Evolutionary conservation across 2,888 invertebrate genomes (phyloP), one percentile per base, ranked within the genome.

Genomic region (Hecatera dysodea): DNA sequence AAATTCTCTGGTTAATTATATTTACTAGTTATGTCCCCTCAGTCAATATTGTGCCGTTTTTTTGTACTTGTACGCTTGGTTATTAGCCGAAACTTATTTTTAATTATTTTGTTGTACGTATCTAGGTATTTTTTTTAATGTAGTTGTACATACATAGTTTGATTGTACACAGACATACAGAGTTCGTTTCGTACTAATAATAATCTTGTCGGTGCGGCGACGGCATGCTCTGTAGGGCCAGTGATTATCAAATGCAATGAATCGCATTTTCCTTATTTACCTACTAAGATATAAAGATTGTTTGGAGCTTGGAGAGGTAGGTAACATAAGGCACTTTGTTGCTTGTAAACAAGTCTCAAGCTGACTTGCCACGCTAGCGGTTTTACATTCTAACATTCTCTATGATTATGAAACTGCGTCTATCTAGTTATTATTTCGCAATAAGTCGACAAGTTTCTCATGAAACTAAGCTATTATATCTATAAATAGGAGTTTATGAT

Each of bases 241-340:
- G 22, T 53, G 42, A 29, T 22, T 59, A 48, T 53, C 12, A 36
- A 39, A 39, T 36, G 36, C 36, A 77, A 57, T 52, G n/a, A 44
- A 48, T 44, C 44, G 29, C 24, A 63, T 67, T 63, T 74, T 60
- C 33, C 42, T 52, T 73, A 78, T 50, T 80, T 67, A 61, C 27
- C 8, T 52, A 48, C 12, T 56, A 24, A 44, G 6, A 61, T 6
- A 33, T 3, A 42, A 50, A 65, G 48, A 78, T 48, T 52, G 33
- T 52, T 22, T 24, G 17, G 42, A 39, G 22, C 52, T 65, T 57
- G n/a, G n/a, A n/a, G n/a, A n/a, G n/a, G n/a, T n/a, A 27, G 24
- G 39, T 52, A 57, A 42, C 3, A 50, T 44, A n/a, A n/a, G n/a
- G n/a, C 17, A 46, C 17, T 46, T 39, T 29, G 6, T 39, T 39